phyloP scores from a whole-genome alignment of 2,888 invertebrate genomes.

The Ariolimax columbianus region DNA sequence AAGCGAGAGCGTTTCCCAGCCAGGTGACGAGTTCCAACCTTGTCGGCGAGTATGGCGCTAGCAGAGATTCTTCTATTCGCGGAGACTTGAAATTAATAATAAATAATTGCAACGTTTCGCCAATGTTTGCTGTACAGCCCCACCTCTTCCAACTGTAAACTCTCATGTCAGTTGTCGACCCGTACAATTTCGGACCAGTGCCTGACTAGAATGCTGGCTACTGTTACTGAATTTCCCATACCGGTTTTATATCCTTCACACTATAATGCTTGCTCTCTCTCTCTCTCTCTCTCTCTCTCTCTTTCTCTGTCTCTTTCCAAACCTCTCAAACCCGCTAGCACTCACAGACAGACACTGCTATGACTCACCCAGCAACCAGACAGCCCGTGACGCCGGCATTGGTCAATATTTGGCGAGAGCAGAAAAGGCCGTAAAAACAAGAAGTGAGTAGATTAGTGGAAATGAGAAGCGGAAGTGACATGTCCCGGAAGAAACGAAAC shows the following conservation, averaged over 20 bases:
- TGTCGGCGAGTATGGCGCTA: not conserved
- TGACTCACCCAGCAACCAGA: not conserved
- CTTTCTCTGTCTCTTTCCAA: not conserved
- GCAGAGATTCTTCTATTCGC: no score
- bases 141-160: no score
- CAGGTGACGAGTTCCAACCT: not conserved
- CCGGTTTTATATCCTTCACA: not conserved
- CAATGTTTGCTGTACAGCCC: no score
- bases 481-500: no score
- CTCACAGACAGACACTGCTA: not conserved
- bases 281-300: not conserved
- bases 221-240: not conserved
- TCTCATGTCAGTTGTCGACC: no score
- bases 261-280: no score
- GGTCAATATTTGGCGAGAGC: constrained; percentile 2
- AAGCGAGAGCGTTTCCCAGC: not conserved
- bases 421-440: not conserved
- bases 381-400: not conserved
- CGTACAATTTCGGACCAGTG: no score
- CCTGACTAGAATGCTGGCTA: no score
- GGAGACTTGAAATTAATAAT: no score
- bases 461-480: not conserved
- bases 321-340: not conserved
- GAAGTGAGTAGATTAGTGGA: not conserved
- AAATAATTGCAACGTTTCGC: no score